Conservation (phyloP, 2,888 invertebrate species). For the Aleiodes leptofemur region DNA sequence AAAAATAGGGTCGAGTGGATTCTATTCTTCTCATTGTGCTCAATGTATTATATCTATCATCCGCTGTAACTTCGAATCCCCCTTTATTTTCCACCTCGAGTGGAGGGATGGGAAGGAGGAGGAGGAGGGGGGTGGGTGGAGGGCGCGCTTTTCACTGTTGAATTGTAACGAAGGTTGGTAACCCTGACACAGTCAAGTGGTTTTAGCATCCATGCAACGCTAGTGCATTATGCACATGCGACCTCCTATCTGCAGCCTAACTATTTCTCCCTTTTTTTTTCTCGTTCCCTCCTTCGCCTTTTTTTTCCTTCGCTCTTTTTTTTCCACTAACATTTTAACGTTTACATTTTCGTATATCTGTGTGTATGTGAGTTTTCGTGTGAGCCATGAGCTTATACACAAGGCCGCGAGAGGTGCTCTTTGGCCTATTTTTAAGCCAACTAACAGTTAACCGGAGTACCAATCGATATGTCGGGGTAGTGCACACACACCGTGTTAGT, state of each 20-base stretch:
- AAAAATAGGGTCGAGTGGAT: constrained; percentile 33
- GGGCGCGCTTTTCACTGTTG: constrained; percentile 18
- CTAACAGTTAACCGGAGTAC: constrained; percentile 66
- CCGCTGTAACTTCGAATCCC: not conserved
- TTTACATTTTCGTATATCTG: constrained; percentile 17
- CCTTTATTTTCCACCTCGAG: not conserved
- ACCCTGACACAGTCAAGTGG: constrained; percentile 72
- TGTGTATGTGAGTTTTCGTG: constrained; percentile 45
- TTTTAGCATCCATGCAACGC: constrained; percentile 56
- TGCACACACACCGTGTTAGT: constrained; percentile 52
- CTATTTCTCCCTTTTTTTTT: constrained; percentile 24
- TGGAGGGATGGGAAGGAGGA: not conserved
- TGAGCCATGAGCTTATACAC: constrained; percentile 46
- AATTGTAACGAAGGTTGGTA: constrained; percentile 58
- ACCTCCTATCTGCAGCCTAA: constrained; percentile 60
- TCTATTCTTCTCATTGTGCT: constrained; percentile 26
- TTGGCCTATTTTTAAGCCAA: constrained; percentile 69
- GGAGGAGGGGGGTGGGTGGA: not conserved
- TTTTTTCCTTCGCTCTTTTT: constrained; percentile 23
- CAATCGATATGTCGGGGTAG: constrained; percentile 65
- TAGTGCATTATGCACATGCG: constrained; percentile 67
- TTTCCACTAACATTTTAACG: constrained; percentile 24
- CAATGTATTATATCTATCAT: not conserved
- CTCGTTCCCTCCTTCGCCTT: constrained; percentile 8
- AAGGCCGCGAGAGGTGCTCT: constrained; percentile 49